Evolutionary conservation across 1,140 invertebrate species (phyloP), one percentile per base, ranked within the genome.

Genomic region (Caenorhabditis elegans): DNA sequence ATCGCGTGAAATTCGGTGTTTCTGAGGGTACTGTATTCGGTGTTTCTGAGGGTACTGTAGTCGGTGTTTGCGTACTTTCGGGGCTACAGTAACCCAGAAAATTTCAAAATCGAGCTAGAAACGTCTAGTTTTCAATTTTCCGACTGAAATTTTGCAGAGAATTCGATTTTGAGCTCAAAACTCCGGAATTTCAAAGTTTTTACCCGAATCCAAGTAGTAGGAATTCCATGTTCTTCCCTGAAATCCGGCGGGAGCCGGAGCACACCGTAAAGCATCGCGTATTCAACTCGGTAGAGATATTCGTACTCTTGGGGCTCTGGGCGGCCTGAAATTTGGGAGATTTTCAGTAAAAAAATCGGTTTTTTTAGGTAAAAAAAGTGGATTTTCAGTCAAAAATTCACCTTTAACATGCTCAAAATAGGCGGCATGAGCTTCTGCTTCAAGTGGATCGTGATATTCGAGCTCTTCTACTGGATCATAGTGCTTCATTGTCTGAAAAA

Each of bases 221-320:
- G 51, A 39, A 81, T 86, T 26, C 60, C 83, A 47, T 85, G 79
- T 13, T 86, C 78, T 6, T 76, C 82, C 70, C 82, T 31, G 93
- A 93, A 0, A 95, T 94, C 13, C 3, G 60, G 34, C 22, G 95
- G 95, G 17, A 99, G 91, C 3, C 97, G 92, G 46, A 99, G 91
- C 89, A 98, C 96, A 1, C 97, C 97, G 91, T 98, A 98, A 90
- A 98, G 96, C 82, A 98, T 91, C 1, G 96, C 95, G 92, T 98
- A 99, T 90, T 99, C 97, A 4, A 98, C 94, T 46, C 98, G 97
- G 89, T 98, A 98, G 88, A 96, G 94, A 86, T 97, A 95, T 86
- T 55, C 34, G 19, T 70, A 70, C 11, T 70, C 34, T 2, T 10
- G 17, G 0, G 34, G 34, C 17, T 70, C 60, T n/a, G 53, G 53